Evolutionary conservation across 2,797 vertebrate species (phyloP), one percentile per base, ranked within the genome.

Genomic region (Masticophis lateralis): DNA sequence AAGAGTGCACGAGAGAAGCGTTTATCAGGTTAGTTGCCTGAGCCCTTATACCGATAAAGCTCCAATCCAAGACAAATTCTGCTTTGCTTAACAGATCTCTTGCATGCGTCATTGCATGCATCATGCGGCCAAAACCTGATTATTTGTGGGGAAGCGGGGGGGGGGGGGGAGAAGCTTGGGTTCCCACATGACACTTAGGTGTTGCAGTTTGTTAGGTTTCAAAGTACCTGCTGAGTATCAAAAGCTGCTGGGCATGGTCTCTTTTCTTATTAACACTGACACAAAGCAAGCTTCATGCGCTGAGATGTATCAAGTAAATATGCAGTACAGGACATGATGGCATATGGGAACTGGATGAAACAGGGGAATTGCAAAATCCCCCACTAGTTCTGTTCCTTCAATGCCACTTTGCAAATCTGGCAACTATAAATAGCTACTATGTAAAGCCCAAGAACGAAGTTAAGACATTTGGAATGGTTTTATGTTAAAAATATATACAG

Each of bases 1-100:
- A 98, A 95, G 96, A 98, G 96, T 0, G 90, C 98, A 86, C 97
- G 98, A 95, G 98, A 98, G 96, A 97, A 97, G 91, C 96, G 97
- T 83, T 97, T 98, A 25, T 97, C 98, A 98, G 98, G 98, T 99
- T 95, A 98, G 98, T 95, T 57, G 90, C 0, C 43, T 53, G 69
- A n/a, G n/a, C 4, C 87, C 22, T 59, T 92, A 1, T 18, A 8
- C 3, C 90, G 63, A 0, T 83, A 51, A 27, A 57, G 37, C 0
- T 47, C 32, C 28, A 37, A 1, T 37, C 25, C 14, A 60, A 90
- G 55, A 0, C 4, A 7, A 53, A 0, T 37, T 9, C 0, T 0
- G 0, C 56, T 88, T 79, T 10, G 11, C 53, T 88, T 92, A 89
- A 86, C 20, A 0, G 0, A 55, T 22, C 51, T 86, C 20, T 8